These are phyloP conservation scores for Pygocentrus nattereri DNA, from an alignment of 2,797 vertebrate species.

Conservation along the genomic window DNA sequence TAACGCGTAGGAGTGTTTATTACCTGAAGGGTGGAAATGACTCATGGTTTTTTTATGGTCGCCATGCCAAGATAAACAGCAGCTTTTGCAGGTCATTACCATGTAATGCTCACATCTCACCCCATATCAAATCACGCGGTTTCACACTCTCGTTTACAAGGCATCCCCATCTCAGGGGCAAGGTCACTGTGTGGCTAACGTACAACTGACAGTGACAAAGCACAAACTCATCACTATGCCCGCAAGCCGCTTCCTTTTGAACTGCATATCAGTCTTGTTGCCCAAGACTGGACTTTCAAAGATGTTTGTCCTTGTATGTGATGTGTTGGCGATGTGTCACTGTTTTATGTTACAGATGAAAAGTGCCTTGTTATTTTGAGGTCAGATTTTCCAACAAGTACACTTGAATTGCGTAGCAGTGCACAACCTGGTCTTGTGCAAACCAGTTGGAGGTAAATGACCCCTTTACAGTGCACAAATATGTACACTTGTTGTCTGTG, in stretches of 20 bases:
- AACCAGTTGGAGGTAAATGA: conserved; percentile 10
- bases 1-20: conserved; percentile 58
- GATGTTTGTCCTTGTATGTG: conserved; percentile 11
- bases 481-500: conserved; percentile 6
- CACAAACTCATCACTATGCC: background rate
- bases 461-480: conserved; percentile 15
- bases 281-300: conserved; percentile 1
- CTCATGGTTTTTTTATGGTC: conserved; percentile 53
- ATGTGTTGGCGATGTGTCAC: background rate
- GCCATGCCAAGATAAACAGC: conserved; percentile 51
- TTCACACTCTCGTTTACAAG: background rate
- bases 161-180: conserved; percentile 20
- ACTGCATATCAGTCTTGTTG: conserved; percentile 18
- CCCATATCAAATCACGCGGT: conserved; percentile 10
- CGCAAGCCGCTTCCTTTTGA: conserved; percentile 8
- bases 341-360: background rate
- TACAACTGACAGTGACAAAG: conserved; percentile 36
- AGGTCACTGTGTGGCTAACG: conserved; percentile 35
- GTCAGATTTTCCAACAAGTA: background rate
- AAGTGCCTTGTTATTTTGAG: conserved; percentile 1
- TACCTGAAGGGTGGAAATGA: conserved; percentile 51
- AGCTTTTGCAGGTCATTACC: conserved; percentile 40
- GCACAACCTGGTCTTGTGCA: conserved; percentile 12
- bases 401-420: background rate
- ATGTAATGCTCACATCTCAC: conserved; percentile 19